phyloP scores from a whole-genome alignment of 2,113 vertebrate species.

The Dasyurus viverrinus region DNA sequence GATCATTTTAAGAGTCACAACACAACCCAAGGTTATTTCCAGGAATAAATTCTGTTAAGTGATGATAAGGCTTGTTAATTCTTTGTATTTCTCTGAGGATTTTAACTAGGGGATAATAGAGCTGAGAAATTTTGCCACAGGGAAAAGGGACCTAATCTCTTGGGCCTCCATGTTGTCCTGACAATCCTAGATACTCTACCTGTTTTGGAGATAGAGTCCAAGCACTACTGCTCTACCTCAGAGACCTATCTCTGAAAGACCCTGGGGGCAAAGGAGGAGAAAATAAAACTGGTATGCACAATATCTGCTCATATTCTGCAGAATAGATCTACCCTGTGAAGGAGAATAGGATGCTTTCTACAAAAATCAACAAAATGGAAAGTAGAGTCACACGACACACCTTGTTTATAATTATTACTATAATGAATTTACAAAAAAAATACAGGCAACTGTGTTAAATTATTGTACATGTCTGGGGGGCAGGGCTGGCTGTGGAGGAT shows the following conservation, averaged over 20 bases:
- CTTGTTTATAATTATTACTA: conserved; percentile 85
- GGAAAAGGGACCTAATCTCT: background rate
- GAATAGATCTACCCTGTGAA: background rate
- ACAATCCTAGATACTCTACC: background rate
- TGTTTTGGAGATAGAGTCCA: background rate
- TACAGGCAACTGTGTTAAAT: conserved; percentile 90
- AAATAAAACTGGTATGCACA: background rate
- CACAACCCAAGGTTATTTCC: background rate
- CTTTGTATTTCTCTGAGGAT: background rate
- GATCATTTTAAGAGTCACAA: too few species aligned
- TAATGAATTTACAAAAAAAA: conserved; percentile 89
- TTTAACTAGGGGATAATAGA: background rate
- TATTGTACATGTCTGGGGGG: conserved; percentile 84
- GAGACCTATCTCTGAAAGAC: background rate
- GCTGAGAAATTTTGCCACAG: conserved; percentile 21
- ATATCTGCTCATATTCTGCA: background rate
- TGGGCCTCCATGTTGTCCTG: background rate
- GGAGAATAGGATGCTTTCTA: background rate
- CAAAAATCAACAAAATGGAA: conserved; percentile 55
- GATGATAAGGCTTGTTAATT: background rate
- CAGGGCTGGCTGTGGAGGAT: background rate
- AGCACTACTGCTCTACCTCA: background rate
- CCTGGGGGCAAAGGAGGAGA: background rate
- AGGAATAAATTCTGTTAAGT: background rate
- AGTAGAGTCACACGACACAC: conserved; percentile 47